Evolutionary conservation across 2,797 vertebrate genomes (phyloP).

Genomic region (Nyctibius grandis): DNA sequence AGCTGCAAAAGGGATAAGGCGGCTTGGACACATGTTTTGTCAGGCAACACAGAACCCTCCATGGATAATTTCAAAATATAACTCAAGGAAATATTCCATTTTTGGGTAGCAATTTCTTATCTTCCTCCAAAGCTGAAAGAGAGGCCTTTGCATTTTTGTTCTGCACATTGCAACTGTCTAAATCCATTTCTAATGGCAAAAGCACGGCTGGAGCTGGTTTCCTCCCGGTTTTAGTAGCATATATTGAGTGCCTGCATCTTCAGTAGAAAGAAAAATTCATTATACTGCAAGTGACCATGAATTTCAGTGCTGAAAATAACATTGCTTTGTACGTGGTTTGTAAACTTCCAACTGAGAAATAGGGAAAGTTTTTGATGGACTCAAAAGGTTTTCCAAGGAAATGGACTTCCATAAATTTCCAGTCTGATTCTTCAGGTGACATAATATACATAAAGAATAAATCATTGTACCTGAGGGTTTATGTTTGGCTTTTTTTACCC

Average conservation of each 20-base stretch:
- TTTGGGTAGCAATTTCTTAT: background rate
- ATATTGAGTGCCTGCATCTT: background rate
- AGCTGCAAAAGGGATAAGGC: background rate
- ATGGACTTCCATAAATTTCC: background rate
- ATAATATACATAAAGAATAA: background rate
- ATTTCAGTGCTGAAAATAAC: background rate
- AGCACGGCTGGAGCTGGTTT: background rate
- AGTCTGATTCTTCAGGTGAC: background rate
- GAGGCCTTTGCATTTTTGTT: background rate
- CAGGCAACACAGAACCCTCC: background rate
- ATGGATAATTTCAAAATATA: background rate
- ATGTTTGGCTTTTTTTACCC: background rate
- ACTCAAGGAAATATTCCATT: background rate
- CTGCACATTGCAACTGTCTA: background rate
- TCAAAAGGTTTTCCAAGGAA: background rate
- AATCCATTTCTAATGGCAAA: background rate
- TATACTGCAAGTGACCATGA: background rate
- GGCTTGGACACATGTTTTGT: background rate
- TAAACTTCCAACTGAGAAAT: background rate
- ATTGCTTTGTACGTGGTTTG: background rate
- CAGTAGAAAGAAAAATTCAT: background rate
- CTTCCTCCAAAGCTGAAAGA: background rate
- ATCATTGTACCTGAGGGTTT: rapidly evolving
- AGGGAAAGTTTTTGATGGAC: background rate
- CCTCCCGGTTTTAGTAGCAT: background rate